A percentile compares a stretch with the other conserved stretches of the same genome.
Evolutionary conservation across 2,113 vertebrate species (phyloP).

Genomic region (Ciconia stormi): DNA sequence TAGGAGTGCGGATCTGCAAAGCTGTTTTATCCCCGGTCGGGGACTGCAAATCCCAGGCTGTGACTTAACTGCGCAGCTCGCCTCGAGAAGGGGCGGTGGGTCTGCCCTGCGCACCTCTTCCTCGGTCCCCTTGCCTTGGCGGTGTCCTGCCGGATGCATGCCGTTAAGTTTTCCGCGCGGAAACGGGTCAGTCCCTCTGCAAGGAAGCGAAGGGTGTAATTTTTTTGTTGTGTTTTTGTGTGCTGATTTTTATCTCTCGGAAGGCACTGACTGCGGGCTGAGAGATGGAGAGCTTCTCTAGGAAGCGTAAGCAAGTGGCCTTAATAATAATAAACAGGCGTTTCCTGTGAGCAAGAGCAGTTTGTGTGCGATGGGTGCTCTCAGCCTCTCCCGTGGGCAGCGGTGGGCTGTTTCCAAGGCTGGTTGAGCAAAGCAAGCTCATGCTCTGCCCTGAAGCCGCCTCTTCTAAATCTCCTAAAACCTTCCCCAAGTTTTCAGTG

Average conservation of each 20-base stretch:
- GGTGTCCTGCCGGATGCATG: fast-evolving
- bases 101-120: neutral
- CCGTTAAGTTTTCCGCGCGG: neutral
- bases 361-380: neutral
- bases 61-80: neutral
- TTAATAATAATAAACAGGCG: neutral
- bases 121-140: neutral
- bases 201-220: neutral
- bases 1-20: neutral
- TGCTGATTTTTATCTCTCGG: neutral
- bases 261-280: neutral
- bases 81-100: neutral
- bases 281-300: neutral
- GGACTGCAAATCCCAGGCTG: neutral
- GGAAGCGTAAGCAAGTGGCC: neutral
- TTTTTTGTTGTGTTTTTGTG: neutral
- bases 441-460: neutral
- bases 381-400: neutral
- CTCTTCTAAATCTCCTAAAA: neutral
- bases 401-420: neutral
- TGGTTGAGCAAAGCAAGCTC: neutral
- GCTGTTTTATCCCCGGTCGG: neutral
- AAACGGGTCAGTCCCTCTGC: neutral
- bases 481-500: neutral
- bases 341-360: neutral